These are phyloP conservation scores for Pocillopora grandis DNA, from an alignment of 92 coral and sea anemone genomes.

Conservation along the genomic window DNA sequence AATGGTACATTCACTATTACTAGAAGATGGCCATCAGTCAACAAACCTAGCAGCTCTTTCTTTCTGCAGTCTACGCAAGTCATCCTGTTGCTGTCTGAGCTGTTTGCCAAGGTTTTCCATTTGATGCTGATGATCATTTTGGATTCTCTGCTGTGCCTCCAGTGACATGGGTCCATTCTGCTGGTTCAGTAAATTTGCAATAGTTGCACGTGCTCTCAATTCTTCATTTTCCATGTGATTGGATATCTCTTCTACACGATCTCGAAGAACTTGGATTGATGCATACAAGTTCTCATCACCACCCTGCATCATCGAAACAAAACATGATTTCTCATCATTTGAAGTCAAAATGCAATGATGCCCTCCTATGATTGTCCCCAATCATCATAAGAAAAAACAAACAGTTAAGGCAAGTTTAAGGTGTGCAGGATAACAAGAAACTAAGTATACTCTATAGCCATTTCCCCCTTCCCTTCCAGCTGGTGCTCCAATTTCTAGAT, in stretches of 20 bases:
- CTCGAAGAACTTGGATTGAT: slow-evolving; percentile 97
- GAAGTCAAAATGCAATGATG: neutral
- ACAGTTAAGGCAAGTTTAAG: too few species aligned
- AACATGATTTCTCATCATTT: neutral
- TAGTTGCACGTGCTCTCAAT: slow-evolving; percentile 67
- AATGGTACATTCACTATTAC: neutral
- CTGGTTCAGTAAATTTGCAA: slow-evolving; percentile 62
- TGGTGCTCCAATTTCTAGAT: too few species aligned
- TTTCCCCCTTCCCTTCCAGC: too few species aligned
- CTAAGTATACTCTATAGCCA: neutral
- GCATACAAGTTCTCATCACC: slow-evolving; percentile 98
- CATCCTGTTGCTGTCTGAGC: slow-evolving; percentile 75
- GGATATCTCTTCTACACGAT: slow-evolving; percentile 88
- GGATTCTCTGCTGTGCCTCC: slow-evolving; percentile 69
- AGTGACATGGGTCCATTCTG: slow-evolving; percentile 60
- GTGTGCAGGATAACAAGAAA: too few species aligned
- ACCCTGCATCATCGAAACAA: slow-evolving; percentile 58
- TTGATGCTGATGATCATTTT: slow-evolving; percentile 68
- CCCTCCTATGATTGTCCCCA: too few species aligned
- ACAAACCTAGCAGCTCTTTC: slow-evolving; percentile 83
- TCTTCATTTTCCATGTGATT: slow-evolving; percentile 87
- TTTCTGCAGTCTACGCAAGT: slow-evolving; percentile 71
- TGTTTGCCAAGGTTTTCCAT: slow-evolving; percentile 86
- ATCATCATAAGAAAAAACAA: neutral
- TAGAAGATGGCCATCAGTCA: neutral